Evolutionary conservation across 30 jellyfish, hydroid and myxozoan species (phyloP), one percentile per base, ranked within the genome.

Genomic region (Catostylus mosaicus): DNA sequence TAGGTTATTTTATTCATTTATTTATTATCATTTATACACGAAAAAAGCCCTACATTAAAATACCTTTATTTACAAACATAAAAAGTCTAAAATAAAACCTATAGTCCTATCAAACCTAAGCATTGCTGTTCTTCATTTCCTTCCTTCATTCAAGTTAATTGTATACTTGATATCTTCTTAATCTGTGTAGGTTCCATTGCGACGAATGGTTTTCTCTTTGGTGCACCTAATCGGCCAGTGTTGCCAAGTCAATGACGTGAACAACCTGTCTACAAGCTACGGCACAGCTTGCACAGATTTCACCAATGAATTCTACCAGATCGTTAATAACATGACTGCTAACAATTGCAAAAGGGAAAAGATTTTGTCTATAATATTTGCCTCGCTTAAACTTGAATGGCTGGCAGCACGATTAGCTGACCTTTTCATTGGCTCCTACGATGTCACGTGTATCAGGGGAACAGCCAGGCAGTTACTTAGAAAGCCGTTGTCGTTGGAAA

Each of bases 401-500:
- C 37, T 89, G 75, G 40, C 83, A 14, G 77, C 91, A 8, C 82
- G 86, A 19, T 37, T 82, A n/a, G 78, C 88, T 6, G 97, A 89
- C 35, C 71, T 35, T 29, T 16, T 89, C 33, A 65, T 89, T 22
- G 29, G 86, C 10, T 45, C 61, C 0, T 76, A 56, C 67, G 91
- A 88, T 27, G 84, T 75, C 64, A 37, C 91, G 45, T 10, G 46
- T 24, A 36, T 78, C 22, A 63, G 38, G 1, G 84, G 79, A 3
- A 77, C 33, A 30, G 47, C 72, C 5, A 78, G 88, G 64, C 20
- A 16, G 78, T 60, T 37, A 16, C 69, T 77, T n/a, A 5, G 75
- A 38, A 81, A 75, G 47, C 97, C 97, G 4, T 38, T 89, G 23
- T 89, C 97, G 3, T n/a, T 73, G 30, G 94, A 81, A 1, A 89